These are phyloP conservation scores for Amorpha juglandis DNA, from an alignment of 2,888 invertebrate species.

Conservation along the genomic window DNA sequence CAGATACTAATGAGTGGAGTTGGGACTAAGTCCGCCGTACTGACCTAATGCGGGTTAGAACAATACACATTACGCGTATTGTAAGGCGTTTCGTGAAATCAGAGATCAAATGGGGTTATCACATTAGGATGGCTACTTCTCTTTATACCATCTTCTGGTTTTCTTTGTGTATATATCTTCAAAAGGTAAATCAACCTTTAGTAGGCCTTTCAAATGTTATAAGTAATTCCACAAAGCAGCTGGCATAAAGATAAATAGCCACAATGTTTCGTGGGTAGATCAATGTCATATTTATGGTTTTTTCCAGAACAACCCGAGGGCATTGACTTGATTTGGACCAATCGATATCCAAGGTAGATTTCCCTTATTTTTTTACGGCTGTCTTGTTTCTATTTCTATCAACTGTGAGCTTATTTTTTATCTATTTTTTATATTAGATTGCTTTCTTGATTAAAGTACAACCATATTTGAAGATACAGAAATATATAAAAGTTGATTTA, in stretches of 20 bases:
- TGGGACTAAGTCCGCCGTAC: too few relatives aligned
- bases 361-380: background rate
- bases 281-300: background rate
- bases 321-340: background rate
- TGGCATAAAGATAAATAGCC: background rate
- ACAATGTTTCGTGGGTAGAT: background rate
- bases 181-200: too few relatives aligned
- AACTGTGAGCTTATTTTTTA: background rate
- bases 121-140: too few relatives aligned
- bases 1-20: too few relatives aligned
- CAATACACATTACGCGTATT: too few relatives aligned
- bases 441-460: background rate
- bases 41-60: too few relatives aligned
- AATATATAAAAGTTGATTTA: too few relatives aligned
- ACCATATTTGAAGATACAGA: background rate
- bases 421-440: background rate
- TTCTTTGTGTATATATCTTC: too few relatives aligned
- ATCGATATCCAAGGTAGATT: background rate
- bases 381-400: background rate
- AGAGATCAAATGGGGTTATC: too few relatives aligned
- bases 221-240: background rate
- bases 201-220: too few relatives aligned
- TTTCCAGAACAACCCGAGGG: background rate
- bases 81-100: too few relatives aligned
- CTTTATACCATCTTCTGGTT: too few relatives aligned